phyloP scores from a whole-genome alignment of 92 coral and sea anemone genomes.

The Anthopleura xanthogrammica region DNA sequence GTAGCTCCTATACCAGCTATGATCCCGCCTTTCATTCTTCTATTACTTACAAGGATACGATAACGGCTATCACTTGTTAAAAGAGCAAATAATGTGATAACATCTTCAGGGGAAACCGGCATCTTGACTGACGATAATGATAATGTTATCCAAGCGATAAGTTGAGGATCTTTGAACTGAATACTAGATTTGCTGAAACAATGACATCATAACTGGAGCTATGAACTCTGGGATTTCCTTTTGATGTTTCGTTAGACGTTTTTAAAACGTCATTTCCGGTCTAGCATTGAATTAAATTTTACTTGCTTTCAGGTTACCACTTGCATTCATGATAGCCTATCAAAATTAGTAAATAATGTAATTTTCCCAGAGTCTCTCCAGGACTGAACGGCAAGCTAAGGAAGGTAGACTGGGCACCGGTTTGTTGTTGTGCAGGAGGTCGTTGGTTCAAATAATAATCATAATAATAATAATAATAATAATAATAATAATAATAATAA shows the following conservation, averaged over 20 bases:
- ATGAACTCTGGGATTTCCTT: neutral
- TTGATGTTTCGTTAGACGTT: neutral
- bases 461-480: too few species aligned
- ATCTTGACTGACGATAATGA: neutral
- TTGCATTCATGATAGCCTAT: too few species aligned
- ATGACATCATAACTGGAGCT: neutral
- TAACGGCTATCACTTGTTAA: slow-evolving; percentile 62
- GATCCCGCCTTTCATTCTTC: slow-evolving; percentile 64
- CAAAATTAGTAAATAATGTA: too few species aligned
- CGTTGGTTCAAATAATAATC: too few species aligned
- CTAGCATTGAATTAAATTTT: too few species aligned
- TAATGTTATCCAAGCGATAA: neutral
- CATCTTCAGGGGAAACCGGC: slow-evolving; percentile 67
- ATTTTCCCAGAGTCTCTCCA: too few species aligned
- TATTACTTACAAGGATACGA: slow-evolving; percentile 39
- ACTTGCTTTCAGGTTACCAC: too few species aligned
- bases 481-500: too few species aligned
- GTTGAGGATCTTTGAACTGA: neutral
- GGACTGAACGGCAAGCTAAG: too few species aligned
- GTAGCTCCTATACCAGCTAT: slow-evolving; percentile 74
- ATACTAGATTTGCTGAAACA: neutral
- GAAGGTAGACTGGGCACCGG: too few species aligned
- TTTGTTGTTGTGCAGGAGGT: too few species aligned
- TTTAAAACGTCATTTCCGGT: neutral
- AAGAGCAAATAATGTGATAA: slow-evolving; percentile 65